Evolutionary conservation across 2,888 invertebrate species (phyloP), one percentile per base, ranked within the genome.

Genomic region (Diloba caeruleocephala): DNA sequence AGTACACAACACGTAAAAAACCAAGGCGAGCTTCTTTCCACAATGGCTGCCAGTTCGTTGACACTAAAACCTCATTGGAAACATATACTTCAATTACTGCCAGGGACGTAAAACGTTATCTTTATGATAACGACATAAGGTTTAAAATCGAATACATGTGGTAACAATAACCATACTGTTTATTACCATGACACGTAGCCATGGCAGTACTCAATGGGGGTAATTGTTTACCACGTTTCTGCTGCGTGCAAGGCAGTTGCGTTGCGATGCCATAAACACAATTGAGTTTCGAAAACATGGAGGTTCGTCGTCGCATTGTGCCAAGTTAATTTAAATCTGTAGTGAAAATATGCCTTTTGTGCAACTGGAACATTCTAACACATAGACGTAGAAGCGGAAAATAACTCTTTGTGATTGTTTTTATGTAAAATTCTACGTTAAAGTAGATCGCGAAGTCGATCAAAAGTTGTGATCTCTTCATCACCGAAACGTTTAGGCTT

Each of bases 51-150:
- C 44, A 41, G 72, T 71, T 65, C 76, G 53, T 76, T 74, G 76
- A 76, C 75, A 74, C 66, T 59, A 64, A 74, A 74, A 68, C 67
- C 73, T 75, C 67, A 70, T 75, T 72, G 66, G 48, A 60, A 65
- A 65, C 52, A 58, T 54, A 62, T 58, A 64, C 34, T 37, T 26
- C 32, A 46, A 48, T 51, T 23, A 28, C 15, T 41, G 23, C 15
- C 5, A 26, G 8, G 49, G 33, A 39, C 36, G 41, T 42, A 25
- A n/a, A 48, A 26, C 23, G 7, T 17, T n/a, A 33, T n/a, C 37
- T 50, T 57, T 71, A 56, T 53, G 4, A 3, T n/a, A 10, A 14
- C 7, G 19, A 1, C 4, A 13, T 68, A 74, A 63, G 55, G 60
- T 62, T 54, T 3, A 54, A 33, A 64, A 23, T 72, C 14, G 38